Evolutionary conservation across 2,888 invertebrate genomes (phyloP).

Genomic region (Acanthococcus lagerstroemiae): DNA sequence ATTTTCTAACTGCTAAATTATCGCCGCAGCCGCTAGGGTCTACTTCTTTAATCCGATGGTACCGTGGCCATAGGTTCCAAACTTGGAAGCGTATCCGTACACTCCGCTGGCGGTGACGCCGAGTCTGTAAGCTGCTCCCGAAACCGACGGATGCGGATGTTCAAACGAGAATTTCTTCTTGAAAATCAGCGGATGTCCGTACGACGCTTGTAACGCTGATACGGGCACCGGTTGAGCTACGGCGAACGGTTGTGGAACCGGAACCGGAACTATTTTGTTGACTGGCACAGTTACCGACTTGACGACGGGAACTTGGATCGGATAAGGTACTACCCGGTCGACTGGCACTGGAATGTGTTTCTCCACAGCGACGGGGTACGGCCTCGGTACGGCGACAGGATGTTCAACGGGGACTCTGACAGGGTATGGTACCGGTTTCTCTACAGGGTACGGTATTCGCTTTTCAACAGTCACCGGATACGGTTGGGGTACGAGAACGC

Average conservation of each 20-base stretch:
- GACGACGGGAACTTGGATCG: slow-evolving; percentile 52
- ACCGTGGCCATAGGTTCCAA: too few relatives aligned
- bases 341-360: slow-evolving; percentile 63
- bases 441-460: slow-evolving; percentile 35
- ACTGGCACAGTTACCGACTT: slow-evolving; percentile 61
- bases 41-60: too few relatives aligned
- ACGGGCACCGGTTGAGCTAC: slow-evolving; percentile 37
- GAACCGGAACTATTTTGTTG: slow-evolving; percentile 41
- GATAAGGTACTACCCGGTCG: slow-evolving; percentile 52
- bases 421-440: slow-evolving; percentile 35
- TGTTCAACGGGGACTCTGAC: slow-evolving; percentile 34
- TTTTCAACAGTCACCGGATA: slow-evolving; percentile 40
- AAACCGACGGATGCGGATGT: not conserved
- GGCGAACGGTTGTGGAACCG: not conserved
- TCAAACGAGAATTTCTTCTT: slow-evolving; percentile 4
- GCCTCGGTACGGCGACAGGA: slow-evolving; percentile 35
- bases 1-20: too few relatives aligned
- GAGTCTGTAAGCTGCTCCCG: not conserved
- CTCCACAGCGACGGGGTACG: slow-evolving; percentile 40
- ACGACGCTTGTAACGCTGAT: too few relatives aligned
- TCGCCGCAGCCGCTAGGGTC: too few relatives aligned
- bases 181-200: slow-evolving; percentile 31
- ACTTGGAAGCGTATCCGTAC: too few relatives aligned
- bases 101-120: too few relatives aligned
- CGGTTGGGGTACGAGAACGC: slow-evolving; percentile 55